Evolutionary conservation across 2,113 vertebrate species (phyloP), one percentile per base, ranked within the genome.

Genomic region (Rhabdomys dilectus): DNA sequence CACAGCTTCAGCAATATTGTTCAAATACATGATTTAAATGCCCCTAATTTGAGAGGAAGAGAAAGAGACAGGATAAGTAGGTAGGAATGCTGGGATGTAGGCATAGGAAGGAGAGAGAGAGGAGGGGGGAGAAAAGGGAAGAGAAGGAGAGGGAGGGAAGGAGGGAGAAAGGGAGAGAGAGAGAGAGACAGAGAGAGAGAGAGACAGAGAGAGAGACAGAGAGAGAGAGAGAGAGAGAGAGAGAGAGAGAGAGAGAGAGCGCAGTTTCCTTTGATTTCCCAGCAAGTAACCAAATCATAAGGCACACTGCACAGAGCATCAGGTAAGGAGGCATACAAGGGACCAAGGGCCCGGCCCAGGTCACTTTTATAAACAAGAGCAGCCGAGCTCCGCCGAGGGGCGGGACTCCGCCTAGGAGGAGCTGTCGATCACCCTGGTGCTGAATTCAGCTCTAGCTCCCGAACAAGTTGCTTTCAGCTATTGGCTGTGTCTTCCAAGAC

Each of bases 341-440:
- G 73, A 91, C 91, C 60, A 85, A 93, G 96, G 96, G 97, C 97
- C 98, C 98, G 98, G 98, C 98, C 98, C 98, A 96, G 98, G 97
- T 95, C 3, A n/a, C 89, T 87, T 94, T 81, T 29, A 64, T 42
- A 77, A 88, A 95, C 22, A 91, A 66, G 90, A 45, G 68, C 56
- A 8, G 94, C 21, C 6, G 7, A 62, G 60, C 22, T 62, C 60
- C 6, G 7, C 17, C 60, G 9, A 22, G 60, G 60, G 97, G 96
- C 88, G 97, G 94, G 97, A 85, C 96, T 34, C 76, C 97, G 95
- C 98, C 98, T 99, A 99, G 98, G 98, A 99, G 98, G 98, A 98
- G 98, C 98, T 98, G 98, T 98, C 97, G 98, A 91, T 97, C 66
- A 24, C 97, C 62, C 24, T 24, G 91, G 93, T 89, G 97, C 97